Conservation (phyloP, 2,888 invertebrate genomes). For the Pollenia angustigena region DNA sequence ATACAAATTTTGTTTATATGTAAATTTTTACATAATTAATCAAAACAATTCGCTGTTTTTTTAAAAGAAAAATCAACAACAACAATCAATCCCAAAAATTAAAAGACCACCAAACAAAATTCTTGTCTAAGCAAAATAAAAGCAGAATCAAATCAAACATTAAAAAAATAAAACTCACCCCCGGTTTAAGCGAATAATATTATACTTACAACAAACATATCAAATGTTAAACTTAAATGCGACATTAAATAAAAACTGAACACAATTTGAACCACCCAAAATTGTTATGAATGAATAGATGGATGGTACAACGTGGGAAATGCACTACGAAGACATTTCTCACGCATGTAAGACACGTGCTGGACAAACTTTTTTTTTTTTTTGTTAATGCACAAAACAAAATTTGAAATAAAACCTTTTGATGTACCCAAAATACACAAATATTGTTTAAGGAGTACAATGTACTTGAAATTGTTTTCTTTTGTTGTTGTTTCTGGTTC, state of each 20-base stretch:
- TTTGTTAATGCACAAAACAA: slow-evolving; percentile 58
- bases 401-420: slow-evolving; percentile 70
- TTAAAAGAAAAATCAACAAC: slow-evolving; percentile 17
- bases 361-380: slow-evolving; percentile 68
- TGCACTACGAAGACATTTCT: slow-evolving; percentile 82
- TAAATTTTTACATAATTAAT: slow-evolving; percentile 39
- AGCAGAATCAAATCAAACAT: slow-evolving; percentile 51
- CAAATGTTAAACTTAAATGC: slow-evolving; percentile 68
- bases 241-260: slow-evolving; percentile 63
- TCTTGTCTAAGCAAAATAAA: slow-evolving; percentile 54
- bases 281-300: slow-evolving; percentile 40
- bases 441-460: slow-evolving; percentile 51
- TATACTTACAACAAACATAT: slow-evolving; percentile 22
- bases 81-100: slow-evolving; percentile 25
- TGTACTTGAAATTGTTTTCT: slow-evolving; percentile 61
- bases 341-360: slow-evolving; percentile 84
- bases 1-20: slow-evolving; percentile 6
- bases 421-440: slow-evolving; percentile 67
- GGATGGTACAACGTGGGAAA: slow-evolving; percentile 78
- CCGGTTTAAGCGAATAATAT: slow-evolving; percentile 15
- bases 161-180: slow-evolving; percentile 64
- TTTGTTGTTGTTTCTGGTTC: slow-evolving; percentile 48
- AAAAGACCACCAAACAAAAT: slow-evolving; percentile 52
- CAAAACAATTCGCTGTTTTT: slow-evolving; percentile 26
- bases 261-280: slow-evolving; percentile 64